Conservation (phyloP, 2,113 vertebrate species). For the Danio rerio region DNA sequence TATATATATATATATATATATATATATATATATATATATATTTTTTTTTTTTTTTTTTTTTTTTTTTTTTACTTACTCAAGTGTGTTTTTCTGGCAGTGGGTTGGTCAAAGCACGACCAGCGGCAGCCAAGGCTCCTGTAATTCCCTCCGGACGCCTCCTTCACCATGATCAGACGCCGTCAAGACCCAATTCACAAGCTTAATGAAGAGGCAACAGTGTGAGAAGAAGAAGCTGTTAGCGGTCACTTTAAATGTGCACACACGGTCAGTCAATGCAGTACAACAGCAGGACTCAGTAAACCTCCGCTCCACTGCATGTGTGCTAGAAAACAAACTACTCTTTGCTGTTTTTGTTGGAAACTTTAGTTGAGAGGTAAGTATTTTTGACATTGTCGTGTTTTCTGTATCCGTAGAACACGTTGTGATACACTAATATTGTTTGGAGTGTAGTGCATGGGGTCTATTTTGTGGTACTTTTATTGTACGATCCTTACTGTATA, state of each 20-base stretch:
- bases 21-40: no score
- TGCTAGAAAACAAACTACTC: conserved; percentile 2
- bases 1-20: neutral
- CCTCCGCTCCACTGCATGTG: conserved; percentile 53
- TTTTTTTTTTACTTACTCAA: no score
- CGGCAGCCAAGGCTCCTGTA: conserved; percentile 57
- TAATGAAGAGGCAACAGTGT: neutral
- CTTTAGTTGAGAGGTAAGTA: conserved; percentile 55
- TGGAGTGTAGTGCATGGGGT: conserved; percentile 57
- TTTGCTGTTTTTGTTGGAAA: conserved; percentile 38
- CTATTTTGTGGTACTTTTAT: conserved; percentile 57
- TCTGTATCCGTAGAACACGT: conserved; percentile 49
- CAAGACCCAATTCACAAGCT: conserved; percentile 13
- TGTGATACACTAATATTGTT: conserved; percentile 52
- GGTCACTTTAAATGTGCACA: conserved; percentile 42
- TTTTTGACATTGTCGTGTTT: conserved; percentile 58
- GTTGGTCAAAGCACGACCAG: conserved; percentile 43
- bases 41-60: no score
- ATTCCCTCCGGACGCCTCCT: conserved; percentile 58
- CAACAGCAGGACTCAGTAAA: conserved; percentile 34
- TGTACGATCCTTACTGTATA: conserved; percentile 52
- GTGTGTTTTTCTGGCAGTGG: conserved; percentile 48
- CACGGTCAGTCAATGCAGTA: conserved; percentile 16
- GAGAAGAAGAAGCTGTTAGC: conserved; percentile 22
- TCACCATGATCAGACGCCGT: conserved; percentile 47